Base-by-base conservation (phyloP, 2,113 vertebrate species). In the Coreoperca whiteheadi region DNA sequence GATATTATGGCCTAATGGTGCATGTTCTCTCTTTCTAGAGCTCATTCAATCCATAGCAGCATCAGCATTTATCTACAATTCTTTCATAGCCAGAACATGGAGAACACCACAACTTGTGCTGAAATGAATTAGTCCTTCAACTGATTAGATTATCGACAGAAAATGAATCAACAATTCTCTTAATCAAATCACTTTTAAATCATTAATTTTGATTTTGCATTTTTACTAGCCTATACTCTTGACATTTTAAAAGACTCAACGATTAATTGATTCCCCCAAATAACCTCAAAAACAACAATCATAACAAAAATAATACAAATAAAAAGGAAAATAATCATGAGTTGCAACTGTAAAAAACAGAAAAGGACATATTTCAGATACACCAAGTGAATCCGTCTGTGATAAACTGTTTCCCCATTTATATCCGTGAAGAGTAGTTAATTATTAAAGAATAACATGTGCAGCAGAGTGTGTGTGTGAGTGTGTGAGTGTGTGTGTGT, bases 391-490 rank as follows among this genome's bases (percentile, higher is more conserved):
- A 43, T 6, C 67, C 37, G 83, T 57, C 41, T 73, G 56, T 23
- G 25, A 41, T 59, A 18, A 70, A 23, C 37, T 11, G n/a, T 50
- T 74, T 78, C 71, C 76, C 57, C 14, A 9, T 70, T 79, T 16
- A 18, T 23, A 60, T 60, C 71, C 41, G 30, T 12, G 9, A 54
- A 41, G 15, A 12, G 46, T 54, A 12, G 82, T 37, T 34, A 82
- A 74, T 82, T 51, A 39, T 48, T 60, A 18, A 30, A 54, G 25
- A 70, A 11, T 0, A 72, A 77, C 46, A 71, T 53, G 51, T 43
- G 59, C 32, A 77, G n/a, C n/a, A n/a, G n/a, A n/a, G 23, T 53
- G n/a, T 41, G 50, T 32, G 25, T 57, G 25, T 39, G 14, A 16
- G 25, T 10, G 28, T 39, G 25, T 15, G 20, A 7, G 50, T 23